phyloP scores from a whole-genome alignment of 2,888 invertebrate genomes.

The Lomographa bimaculata region DNA sequence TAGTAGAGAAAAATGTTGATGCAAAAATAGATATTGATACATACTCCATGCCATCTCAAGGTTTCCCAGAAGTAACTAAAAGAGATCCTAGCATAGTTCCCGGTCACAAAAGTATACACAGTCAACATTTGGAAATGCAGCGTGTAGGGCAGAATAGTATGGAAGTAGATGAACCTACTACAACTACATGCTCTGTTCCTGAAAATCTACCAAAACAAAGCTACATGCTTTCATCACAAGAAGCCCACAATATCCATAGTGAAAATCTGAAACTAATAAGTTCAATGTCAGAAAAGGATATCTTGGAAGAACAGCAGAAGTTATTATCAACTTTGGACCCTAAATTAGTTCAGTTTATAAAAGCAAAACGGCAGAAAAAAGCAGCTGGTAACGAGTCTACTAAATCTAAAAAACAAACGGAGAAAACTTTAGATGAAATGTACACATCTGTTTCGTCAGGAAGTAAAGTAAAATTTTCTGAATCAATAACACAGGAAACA shows the following conservation, averaged over 20 bases:
- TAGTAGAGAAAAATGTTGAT: conserved; percentile 79
- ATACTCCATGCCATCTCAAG: conserved; percentile 58
- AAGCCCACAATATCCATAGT: conserved; percentile 86
- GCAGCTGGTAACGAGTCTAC: neutral
- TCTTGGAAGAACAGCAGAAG: conserved; percentile 88
- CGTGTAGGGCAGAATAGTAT: conserved; percentile 38
- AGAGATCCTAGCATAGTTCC: conserved; percentile 51
- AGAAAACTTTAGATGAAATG: conserved; percentile 46
- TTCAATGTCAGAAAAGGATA: conserved; percentile 89
- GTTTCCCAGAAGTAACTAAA: conserved; percentile 79
- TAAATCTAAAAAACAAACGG: conserved; percentile 6
- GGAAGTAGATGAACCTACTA: conserved; percentile 52
- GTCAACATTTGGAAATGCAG: conserved; percentile 58
- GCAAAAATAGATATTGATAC: conserved; percentile 38
- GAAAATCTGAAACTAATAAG: conserved; percentile 88
- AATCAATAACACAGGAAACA: no score
- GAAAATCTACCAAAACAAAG: conserved; percentile 63
- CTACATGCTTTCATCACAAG: conserved; percentile 71
- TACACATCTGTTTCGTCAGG: conserved; percentile 48
- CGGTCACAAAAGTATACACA: conserved; percentile 76
- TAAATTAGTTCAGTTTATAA: conserved; percentile 86
- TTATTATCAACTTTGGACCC: conserved; percentile 86
- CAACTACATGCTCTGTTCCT: no score
- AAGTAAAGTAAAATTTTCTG: no score
- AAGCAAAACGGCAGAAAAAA: conserved; percentile 55